These are phyloP conservation scores for Phylloscopus trochilus DNA, from an alignment of 2,113 vertebrate species.

Conservation along the genomic window DNA sequence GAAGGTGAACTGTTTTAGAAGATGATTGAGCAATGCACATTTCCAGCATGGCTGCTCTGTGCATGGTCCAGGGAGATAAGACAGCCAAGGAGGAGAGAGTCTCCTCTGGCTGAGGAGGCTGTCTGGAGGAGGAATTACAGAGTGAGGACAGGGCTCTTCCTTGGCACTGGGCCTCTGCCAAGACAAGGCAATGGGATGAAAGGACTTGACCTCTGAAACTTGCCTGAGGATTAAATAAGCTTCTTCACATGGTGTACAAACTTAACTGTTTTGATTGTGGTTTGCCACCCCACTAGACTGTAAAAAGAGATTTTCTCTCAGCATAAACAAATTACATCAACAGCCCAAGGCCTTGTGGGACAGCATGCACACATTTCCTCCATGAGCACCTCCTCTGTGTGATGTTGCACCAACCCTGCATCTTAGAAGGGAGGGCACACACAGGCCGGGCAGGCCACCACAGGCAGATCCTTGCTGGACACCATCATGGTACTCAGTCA, in stretches of 20 bases:
- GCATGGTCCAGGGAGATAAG: background rate
- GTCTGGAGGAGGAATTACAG: background rate
- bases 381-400: background rate
- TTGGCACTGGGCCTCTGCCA: background rate
- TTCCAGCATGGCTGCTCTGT: background rate
- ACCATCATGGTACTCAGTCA: background rate
- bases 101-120: background rate
- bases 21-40: background rate
- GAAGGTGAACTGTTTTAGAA: background rate
- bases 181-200: background rate
- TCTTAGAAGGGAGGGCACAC: too few species aligned
- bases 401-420: background rate
- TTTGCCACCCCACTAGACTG: background rate
- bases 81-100: background rate
- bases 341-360: background rate
- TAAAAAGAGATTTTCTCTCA: background rate
- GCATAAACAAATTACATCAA: conserved; percentile 20
- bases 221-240: conserved; percentile 22
- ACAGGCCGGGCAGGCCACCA: background rate
- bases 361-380: background rate
- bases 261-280: conserved; percentile 36
- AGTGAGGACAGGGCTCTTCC: background rate
- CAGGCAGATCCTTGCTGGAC: background rate
- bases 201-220: conserved; percentile 28
- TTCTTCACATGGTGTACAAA: background rate